These are phyloP conservation scores for Arctocebus calabarensis DNA, from an alignment of 2,797 vertebrate genomes.

Conservation along the genomic window DNA sequence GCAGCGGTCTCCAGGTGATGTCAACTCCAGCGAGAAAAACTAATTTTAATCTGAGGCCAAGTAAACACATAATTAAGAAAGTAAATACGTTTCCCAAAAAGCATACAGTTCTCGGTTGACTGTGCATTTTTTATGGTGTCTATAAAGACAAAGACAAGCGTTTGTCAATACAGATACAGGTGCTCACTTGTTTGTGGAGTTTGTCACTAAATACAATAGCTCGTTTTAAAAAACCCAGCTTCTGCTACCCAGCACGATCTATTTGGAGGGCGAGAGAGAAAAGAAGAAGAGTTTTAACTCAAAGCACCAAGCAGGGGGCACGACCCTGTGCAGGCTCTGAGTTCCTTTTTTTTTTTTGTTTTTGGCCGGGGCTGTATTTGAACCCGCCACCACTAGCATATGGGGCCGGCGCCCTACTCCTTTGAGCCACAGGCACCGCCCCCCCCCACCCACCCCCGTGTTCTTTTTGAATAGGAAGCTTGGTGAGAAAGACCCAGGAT, in stretches of 20 bases:
- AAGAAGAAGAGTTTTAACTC: slow-evolving; percentile 60
- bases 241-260: slow-evolving; percentile 25
- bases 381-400: no score
- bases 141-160: slow-evolving; percentile 60
- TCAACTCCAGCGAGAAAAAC: slow-evolving; percentile 44
- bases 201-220: slow-evolving; percentile 60
- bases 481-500: slow-evolving; percentile 41
- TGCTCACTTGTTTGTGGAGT: slow-evolving; percentile 61
- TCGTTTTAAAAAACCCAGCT: neutral
- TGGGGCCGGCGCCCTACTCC: no score
- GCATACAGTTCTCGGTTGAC: slow-evolving; percentile 49
- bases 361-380: no score
- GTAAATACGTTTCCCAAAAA: slow-evolving; percentile 68
- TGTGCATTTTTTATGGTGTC: slow-evolving; percentile 39
- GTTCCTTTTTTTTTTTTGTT: slow-evolving; percentile 9
- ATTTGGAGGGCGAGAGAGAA: slow-evolving; percentile 52
- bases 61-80: slow-evolving; percentile 71
- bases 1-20: neutral
- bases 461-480: slow-evolving; percentile 34
- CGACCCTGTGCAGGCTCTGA: neutral
- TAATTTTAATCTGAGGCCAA: slow-evolving; percentile 66
- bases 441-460: no score
- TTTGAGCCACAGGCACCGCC: no score
- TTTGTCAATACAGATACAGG: slow-evolving; percentile 65
- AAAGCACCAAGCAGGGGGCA: neutral